A percentile compares a stretch with the other conserved stretches of the same genome.
phyloP scores from a whole-genome alignment of 1,140 invertebrate species.

The Acromyrmex echinatior region DNA sequence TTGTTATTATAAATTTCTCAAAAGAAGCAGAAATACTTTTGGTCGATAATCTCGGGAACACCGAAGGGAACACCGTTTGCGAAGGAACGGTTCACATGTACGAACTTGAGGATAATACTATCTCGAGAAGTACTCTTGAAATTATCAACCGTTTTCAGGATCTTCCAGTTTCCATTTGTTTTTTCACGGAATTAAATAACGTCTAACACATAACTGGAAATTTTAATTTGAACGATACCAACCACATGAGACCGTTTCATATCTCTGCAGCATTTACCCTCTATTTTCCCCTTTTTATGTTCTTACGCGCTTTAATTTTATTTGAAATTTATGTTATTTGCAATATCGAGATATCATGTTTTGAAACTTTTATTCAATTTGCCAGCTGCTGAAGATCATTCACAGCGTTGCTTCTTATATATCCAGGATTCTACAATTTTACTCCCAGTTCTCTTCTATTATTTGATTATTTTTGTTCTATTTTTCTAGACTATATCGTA shows the following conservation, averaged over 20 bases:
- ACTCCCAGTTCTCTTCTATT: background rate
- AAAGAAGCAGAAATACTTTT: background rate
- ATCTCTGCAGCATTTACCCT: background rate
- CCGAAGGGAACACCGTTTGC: background rate
- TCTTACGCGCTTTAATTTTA: background rate
- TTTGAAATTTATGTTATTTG: background rate
- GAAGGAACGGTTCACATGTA: background rate
- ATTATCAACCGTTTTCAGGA: background rate
- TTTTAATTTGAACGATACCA: background rate
- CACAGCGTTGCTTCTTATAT: background rate
- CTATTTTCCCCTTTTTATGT: background rate
- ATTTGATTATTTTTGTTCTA: background rate
- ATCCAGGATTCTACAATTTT: background rate
- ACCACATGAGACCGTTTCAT: background rate
- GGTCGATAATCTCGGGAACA: background rate
- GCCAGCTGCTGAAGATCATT: too few relatives aligned
- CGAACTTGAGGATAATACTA: background rate
- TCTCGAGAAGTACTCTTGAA: background rate
- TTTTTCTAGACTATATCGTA: background rate
- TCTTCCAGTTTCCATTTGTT: background rate
- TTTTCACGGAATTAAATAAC: background rate
- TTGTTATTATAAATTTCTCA: slow-evolving; percentile 43
- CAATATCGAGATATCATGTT: background rate
- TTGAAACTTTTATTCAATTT: background rate
- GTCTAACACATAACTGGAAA: background rate